A percentile compares a stretch with the other conserved stretches of the same genome.
These are phyloP conservation scores for Polypedilum pembai DNA, from an alignment of 1,140 invertebrate genomes.

Conservation along the genomic window DNA sequence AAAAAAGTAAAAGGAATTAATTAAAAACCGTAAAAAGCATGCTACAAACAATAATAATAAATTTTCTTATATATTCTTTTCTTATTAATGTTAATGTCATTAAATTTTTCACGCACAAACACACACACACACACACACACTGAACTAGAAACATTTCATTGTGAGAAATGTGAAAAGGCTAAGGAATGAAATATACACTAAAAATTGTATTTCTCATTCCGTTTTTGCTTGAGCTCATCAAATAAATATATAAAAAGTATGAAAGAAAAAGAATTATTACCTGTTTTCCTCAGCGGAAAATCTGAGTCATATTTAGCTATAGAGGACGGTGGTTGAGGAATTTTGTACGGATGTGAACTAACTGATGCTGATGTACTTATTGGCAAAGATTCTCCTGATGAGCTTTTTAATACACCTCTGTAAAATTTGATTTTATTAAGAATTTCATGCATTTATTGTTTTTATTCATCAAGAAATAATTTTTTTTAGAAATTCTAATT, in stretches of 20 bases:
- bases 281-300: constrained; percentile 91
- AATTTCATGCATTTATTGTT: too few relatives aligned
- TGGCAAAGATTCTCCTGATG: constrained; percentile 52
- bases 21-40: neutral
- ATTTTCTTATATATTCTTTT: neutral
- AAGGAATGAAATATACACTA: too few relatives aligned
- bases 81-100: constrained; percentile 16
- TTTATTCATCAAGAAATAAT: too few relatives aligned
- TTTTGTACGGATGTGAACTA: constrained; percentile 59
- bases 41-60: constrained; percentile 17
- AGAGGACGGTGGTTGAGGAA: constrained; percentile 50
- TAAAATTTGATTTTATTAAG: constrained; percentile 31
- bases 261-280: constrained; percentile 47
- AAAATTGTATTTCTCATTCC: too few relatives aligned
- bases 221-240: too few relatives aligned
- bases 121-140: constrained; percentile 8
- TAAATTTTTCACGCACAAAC: neutral
- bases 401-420: constrained; percentile 54
- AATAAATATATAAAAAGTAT: too few relatives aligned
- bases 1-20: neutral
- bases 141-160: neutral
- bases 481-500: too few relatives aligned
- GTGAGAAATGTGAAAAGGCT: too few relatives aligned
- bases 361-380: constrained; percentile 45
- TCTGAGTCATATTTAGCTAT: constrained; percentile 69